Evolutionary conservation across 2,797 vertebrate genomes (phyloP).

Genomic region (Danio kyathit): DNA sequence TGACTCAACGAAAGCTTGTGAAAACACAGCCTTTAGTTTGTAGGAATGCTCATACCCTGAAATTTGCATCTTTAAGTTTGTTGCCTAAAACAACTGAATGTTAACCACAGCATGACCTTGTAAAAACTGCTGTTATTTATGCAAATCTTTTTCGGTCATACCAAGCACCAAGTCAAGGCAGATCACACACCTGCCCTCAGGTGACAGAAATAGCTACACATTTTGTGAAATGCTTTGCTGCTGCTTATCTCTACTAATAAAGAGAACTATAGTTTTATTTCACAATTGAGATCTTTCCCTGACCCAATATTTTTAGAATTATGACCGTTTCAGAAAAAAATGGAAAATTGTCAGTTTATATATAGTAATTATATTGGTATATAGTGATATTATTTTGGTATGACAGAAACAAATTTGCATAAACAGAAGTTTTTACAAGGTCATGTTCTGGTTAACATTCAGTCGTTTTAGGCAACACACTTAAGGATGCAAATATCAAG

Average conservation of each 20-base stretch:
- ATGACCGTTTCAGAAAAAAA: too few species aligned
- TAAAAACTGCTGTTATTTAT: background rate
- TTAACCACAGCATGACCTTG: background rate
- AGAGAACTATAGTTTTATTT: too few species aligned
- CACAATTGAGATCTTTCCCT: too few species aligned
- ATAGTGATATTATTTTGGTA: background rate
- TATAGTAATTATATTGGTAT: too few species aligned
- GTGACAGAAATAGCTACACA: background rate
- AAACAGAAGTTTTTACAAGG: background rate
- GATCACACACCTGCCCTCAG: background rate
- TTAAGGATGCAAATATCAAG: conserved; percentile 22
- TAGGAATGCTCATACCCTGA: background rate
- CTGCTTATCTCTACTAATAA: background rate
- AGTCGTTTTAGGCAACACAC: background rate
- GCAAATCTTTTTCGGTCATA: background rate
- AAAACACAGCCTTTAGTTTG: background rate
- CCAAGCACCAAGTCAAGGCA: background rate
- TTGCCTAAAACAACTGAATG: background rate
- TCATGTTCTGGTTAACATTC: background rate
- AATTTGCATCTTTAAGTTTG: conserved; percentile 18
- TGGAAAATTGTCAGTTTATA: too few species aligned
- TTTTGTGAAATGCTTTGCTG: background rate
- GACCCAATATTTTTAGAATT: too few species aligned
- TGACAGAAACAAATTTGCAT: background rate
- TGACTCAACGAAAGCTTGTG: conserved; percentile 4